Conservation (phyloP, 2,888 invertebrate species). For the Platycheirus rosarum region DNA sequence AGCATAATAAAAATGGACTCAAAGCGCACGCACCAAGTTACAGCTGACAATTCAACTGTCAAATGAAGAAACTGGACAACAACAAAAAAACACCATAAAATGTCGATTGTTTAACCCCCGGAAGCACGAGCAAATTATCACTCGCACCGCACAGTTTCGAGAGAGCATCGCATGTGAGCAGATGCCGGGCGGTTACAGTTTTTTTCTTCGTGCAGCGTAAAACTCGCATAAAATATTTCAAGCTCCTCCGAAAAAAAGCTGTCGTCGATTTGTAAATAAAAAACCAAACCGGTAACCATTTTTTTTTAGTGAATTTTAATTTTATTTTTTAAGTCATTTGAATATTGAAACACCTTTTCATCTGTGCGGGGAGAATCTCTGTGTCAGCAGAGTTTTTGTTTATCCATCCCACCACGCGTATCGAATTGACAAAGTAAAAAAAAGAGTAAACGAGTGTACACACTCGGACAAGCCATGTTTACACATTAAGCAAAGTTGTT, state of each 20-base stretch:
- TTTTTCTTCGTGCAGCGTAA: conserved; percentile 25
- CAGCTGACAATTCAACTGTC: conserved; percentile 65
- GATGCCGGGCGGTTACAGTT: conserved; percentile 41
- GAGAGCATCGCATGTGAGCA: conserved; percentile 61
- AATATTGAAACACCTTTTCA: conserved; percentile 22
- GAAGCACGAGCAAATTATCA: conserved; percentile 39
- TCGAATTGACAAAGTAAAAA: conserved; percentile 2
- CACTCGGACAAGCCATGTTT: conserved; percentile 41
- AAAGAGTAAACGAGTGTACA: conserved; percentile 11
- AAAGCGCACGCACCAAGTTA: conserved; percentile 45
- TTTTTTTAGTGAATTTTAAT: background rate
- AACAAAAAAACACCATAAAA: conserved; percentile 18
- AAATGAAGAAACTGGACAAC: conserved; percentile 35
- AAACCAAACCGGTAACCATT: conserved; percentile 61
- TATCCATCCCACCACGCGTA: conserved; percentile 44
- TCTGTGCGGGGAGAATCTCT: background rate
- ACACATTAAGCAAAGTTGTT: conserved; percentile 55
- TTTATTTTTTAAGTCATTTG: no score
- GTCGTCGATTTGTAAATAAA: conserved; percentile 20
- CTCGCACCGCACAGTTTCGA: conserved; percentile 56
- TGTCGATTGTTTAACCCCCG: conserved; percentile 58
- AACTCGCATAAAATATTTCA: conserved; percentile 26
- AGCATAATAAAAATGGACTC: background rate
- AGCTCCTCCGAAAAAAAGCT: background rate
- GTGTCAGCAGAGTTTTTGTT: conserved; percentile 43